Conservation (phyloP, 2,797 vertebrate genomes). For the Muscicapa comitata region DNA sequence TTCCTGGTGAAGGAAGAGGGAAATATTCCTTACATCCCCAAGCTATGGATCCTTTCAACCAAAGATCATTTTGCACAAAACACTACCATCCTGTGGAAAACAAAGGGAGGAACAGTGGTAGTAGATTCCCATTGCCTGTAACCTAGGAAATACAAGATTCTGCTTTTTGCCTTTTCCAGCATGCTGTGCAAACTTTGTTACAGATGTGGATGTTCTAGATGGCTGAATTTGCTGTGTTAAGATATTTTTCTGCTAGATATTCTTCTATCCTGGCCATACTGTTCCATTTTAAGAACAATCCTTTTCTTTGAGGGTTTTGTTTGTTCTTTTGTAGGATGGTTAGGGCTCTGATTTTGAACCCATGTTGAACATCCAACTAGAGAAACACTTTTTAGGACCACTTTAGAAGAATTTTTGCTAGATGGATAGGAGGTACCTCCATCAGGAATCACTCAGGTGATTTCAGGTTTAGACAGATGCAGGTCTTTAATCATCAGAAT, state of each 20-base stretch:
- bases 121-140: background rate
- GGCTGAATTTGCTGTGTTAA: background rate
- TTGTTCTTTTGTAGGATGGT: background rate
- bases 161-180: background rate
- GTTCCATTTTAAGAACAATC: background rate
- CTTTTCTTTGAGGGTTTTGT: background rate
- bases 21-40: background rate
- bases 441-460: background rate
- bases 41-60: background rate
- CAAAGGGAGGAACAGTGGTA: background rate
- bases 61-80: conserved; percentile 12
- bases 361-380: background rate
- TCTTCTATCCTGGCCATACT: background rate
- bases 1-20: background rate
- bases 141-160: background rate
- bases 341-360: background rate
- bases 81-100: conserved; percentile 25
- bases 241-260: background rate
- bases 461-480: background rate
- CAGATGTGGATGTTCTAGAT: background rate
- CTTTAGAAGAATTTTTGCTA: background rate
- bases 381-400: background rate
- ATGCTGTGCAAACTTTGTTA: background rate
- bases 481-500: background rate
- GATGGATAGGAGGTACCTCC: background rate